Evolutionary conservation across 2,888 invertebrate species (phyloP), one percentile per base, ranked within the genome.

Genomic region (Andrena trimmerana): DNA sequence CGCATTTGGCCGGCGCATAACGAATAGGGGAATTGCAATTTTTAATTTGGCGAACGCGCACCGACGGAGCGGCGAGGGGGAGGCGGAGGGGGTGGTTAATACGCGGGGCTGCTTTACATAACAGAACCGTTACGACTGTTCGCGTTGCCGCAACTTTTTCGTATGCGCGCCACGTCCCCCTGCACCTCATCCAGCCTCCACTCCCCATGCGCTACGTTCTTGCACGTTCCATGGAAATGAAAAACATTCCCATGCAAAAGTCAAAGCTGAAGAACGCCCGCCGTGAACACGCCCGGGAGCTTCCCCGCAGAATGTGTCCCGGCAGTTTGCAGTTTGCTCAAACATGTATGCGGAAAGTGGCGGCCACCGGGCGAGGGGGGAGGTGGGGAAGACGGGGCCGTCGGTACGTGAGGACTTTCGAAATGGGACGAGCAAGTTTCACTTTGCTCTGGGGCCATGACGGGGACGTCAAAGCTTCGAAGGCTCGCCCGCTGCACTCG

Each of bases 281-380:
- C 73, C 59, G 63, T 67, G 75, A 76, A 80, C 80, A 67, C 85
- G 68, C 70, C 68, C 83, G 68, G 3, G 59, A 78, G 75, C 66
- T 62, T 63, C 57, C 66, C 80, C 82, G 74, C 83, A 67, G 80
- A 81, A 81, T 85, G 83, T 85, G 83, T 78, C 80, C 86, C 80
- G 83, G 74, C 80, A 83, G 86, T 86, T 86, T 79, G 85, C 83
- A 85, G 86, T 86, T 87, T 83, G 87, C 83, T 87, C 80, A 72
- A 84, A 85, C 86, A 77, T 85, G 85, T 81, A 85, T 83, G 87
- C 83, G 76, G 69, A 87, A 73, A 78, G 66, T 54, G 57, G 42
- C 75, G 67, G 50, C 54, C 54, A 36, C 42, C 42, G 16, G 60
- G 69, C 24, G 76, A 16, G 60, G 16, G 73, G 54, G 33, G 71